Conservation (phyloP, 23 tunicate species). For the Trididemnum clinides region DNA sequence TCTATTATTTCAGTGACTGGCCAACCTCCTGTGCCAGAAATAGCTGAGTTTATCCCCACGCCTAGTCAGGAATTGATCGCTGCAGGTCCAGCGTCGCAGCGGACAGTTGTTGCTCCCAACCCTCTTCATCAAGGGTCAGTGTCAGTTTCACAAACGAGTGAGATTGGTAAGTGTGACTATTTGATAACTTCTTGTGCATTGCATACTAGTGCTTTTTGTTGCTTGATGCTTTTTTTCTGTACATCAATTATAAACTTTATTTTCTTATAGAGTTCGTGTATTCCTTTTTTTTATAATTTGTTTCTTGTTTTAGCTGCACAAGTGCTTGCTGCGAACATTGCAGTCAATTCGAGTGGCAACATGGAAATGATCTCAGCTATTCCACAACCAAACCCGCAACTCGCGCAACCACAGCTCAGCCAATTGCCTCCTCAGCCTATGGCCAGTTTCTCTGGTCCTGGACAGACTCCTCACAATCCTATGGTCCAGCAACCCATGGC, state of each 20-base stretch:
- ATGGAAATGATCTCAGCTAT: slow-evolving; percentile 56
- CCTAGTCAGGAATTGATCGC: slow-evolving; percentile 17
- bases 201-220: not conserved
- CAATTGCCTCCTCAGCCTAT: slow-evolving; percentile 62
- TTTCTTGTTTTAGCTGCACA: slow-evolving; percentile 39
- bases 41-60: not conserved
- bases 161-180: slow-evolving; percentile 49
- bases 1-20: slow-evolving; percentile 32
- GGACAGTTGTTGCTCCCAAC: slow-evolving; percentile 41
- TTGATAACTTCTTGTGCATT: not conserved
- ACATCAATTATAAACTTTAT: no score
- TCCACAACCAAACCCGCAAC: slow-evolving; percentile 45
- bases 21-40: slow-evolving; percentile 39
- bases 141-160: slow-evolving; percentile 50
- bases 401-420: slow-evolving; percentile 33
- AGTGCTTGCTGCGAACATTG: slow-evolving; percentile 66
- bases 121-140: slow-evolving; percentile 61
- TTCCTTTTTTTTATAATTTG: not conserved
- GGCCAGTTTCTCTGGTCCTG: slow-evolving; percentile 48
- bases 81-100: slow-evolving; percentile 30
- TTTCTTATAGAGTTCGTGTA: no score
- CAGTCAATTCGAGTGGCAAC: slow-evolving; percentile 48
- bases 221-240: not conserved
- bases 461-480: slow-evolving; percentile 41
- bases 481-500: slow-evolving; percentile 62